Evolutionary conservation across 2,888 invertebrate species (phyloP), one percentile per base, ranked within the genome.

Genomic region (Rambutsinella grinnellia): DNA sequence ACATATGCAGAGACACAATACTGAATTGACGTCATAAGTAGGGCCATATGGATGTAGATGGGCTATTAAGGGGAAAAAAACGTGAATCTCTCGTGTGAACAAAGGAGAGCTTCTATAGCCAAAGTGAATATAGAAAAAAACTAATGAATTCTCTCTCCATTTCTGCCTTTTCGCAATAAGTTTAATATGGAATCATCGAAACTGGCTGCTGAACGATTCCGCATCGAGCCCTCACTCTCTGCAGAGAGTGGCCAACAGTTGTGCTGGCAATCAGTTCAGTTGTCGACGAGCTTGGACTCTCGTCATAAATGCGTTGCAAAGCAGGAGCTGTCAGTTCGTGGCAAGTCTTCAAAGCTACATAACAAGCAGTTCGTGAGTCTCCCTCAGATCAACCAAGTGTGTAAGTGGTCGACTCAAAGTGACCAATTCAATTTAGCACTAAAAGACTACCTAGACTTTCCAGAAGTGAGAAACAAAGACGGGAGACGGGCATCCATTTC

Each of bases 331-430:
- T 67, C 71, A 76, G 71, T 79, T 21, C 62, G 57, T 2, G 79
- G 79, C 28, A 79, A 69, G 49, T 76, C 79, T 47, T 79, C 79
- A 5, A 63, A 76, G 56, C 71, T 79, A 21, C 63, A 71, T 51
- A 79, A 70, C 53, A 71, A 76, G 56, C 61, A 61, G 44, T 74
- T 76, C 57, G 58, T 65, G 60, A 76, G 53, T 70, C 65, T 76
- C 56, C 75, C 75, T n/a, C 49, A 24, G 15, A 36, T 28, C 15
- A 5, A 36, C 13, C 36, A 49, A 17, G 10, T 17, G 10, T 49
- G 49, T 17, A 13, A 36, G 36, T 36, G 36, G 36, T 8, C 13
- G 13, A 36, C 6, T 36, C 5, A 13, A 5, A 36, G 36, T 13
- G 60, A 65, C 3, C 58, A 28, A 17, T 78, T 74, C 65, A 66